phyloP scores from a whole-genome alignment of 2,888 invertebrate species.

The Steinernema scapterisci region DNA sequence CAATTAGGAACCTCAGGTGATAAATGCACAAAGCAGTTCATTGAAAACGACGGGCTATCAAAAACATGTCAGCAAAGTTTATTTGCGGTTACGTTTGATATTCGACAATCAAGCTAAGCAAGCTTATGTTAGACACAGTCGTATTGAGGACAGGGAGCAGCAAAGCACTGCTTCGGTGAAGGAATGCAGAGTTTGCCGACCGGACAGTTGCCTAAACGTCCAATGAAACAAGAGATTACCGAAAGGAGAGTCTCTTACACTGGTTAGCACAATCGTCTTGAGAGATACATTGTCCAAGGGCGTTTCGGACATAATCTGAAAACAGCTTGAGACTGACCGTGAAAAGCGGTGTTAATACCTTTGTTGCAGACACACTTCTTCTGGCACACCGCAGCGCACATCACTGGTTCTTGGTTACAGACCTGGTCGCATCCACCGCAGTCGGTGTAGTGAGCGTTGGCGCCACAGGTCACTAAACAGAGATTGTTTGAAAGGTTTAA shows the following conservation, averaged over 20 bases:
- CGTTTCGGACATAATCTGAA: background rate
- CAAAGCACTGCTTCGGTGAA: background rate
- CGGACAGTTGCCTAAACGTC: constrained; percentile 9
- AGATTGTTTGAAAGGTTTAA: too few species aligned
- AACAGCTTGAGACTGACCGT: background rate
- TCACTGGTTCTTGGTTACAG: background rate
- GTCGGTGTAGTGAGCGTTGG: background rate
- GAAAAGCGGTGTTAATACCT: background rate
- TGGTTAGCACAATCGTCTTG: background rate
- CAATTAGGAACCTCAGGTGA: too few species aligned
- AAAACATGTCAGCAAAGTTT: too few species aligned
- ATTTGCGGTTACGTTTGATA: background rate
- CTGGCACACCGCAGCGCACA: constrained; percentile 4
- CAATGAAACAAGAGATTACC: background rate
- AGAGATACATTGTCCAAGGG: background rate
- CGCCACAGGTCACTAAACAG: background rate
- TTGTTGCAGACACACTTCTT: background rate
- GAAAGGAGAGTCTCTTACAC: background rate
- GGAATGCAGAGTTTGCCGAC: background rate
- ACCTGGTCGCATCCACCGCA: background rate
- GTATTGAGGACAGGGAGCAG: background rate
- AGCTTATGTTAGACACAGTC: background rate
- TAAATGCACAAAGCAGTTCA: too few species aligned
- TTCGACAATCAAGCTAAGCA: background rate
- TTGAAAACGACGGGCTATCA: too few species aligned